A percentile compares a stretch with the other conserved stretches of the same genome.
These are phyloP conservation scores for Xestia xanthographa DNA, from an alignment of 2,888 invertebrate genomes.

Conservation along the genomic window DNA sequence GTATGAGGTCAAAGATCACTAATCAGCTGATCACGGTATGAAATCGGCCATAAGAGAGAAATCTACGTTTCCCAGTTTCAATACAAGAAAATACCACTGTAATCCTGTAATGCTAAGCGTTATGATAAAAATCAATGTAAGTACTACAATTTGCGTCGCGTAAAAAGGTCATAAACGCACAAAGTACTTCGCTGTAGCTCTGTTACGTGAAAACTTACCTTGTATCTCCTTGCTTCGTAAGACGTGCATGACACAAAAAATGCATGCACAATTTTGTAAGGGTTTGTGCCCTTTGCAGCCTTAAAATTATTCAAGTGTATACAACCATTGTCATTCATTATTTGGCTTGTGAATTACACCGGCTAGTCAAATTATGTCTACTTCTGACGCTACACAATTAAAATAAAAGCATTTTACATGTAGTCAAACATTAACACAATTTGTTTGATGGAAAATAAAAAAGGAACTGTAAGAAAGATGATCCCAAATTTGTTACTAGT, in stretches of 20 bases:
- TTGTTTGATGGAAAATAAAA: constrained; percentile 20
- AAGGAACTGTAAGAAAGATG: constrained; percentile 23
- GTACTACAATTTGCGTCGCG: constrained; percentile 64
- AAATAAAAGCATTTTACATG: constrained; percentile 65
- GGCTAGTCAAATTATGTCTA: constrained; percentile 66
- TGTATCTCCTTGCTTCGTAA: constrained; percentile 94
- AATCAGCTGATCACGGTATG: constrained; percentile 85
- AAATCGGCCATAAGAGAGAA: constrained; percentile 60
- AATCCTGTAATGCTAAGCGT: constrained; percentile 7
- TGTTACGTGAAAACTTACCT: constrained; percentile 90
- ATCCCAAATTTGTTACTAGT: constrained; percentile 34
- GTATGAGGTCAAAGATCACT: constrained; percentile 84
- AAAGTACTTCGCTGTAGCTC: constrained; percentile 42
- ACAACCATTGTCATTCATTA: constrained; percentile 94
- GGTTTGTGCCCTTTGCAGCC: constrained; percentile 93
- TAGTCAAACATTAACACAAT: constrained; percentile 50
- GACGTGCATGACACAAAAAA: constrained; percentile 96
- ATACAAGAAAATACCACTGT: constrained; percentile 15
- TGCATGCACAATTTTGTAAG: constrained; percentile 95
- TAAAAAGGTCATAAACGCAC: constrained; percentile 64
- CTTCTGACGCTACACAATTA: constrained; percentile 57
- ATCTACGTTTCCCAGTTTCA: constrained; percentile 14
- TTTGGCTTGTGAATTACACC: constrained; percentile 76
- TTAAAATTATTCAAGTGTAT: constrained; percentile 95
- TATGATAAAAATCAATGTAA: constrained; percentile 57